phyloP scores from a whole-genome alignment of 2,797 vertebrate species.

The Catostomus latipinnis region DNA sequence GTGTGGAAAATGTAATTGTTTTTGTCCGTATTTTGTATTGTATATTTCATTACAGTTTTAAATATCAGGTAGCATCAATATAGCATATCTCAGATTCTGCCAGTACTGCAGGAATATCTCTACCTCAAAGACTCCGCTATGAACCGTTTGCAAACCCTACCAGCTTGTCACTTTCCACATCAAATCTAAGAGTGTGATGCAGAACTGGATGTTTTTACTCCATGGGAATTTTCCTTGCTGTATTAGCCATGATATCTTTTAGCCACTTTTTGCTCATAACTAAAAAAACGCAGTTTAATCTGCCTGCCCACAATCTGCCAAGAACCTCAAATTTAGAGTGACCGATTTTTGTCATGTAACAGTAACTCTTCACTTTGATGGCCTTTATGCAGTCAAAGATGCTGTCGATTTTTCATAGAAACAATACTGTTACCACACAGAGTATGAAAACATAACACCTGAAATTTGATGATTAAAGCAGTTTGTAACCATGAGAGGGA shows the following conservation, averaged over 20 bases:
- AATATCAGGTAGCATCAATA: conserved; percentile 5
- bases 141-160: neutral
- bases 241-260: neutral
- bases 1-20: conserved; percentile 8
- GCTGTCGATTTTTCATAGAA: neutral
- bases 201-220: neutral
- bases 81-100: conserved; percentile 27
- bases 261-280: no score
- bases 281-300: neutral
- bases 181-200: conserved; percentile 16
- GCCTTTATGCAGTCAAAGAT: conserved; percentile 1
- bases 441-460: neutral
- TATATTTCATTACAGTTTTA: conserved; percentile 10
- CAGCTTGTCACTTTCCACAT: neutral
- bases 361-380: neutral
- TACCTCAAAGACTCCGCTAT: conserved; percentile 41
- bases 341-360: neutral
- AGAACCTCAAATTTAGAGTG: neutral
- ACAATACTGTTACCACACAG: conserved; percentile 16
- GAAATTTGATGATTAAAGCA: neutral
- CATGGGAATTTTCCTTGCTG: neutral
- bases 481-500: neutral
- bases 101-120: conserved; percentile 39
- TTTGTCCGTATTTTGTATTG: neutral
- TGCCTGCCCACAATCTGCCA: neutral